Percentiles rank a stretch among this genome's conserved stretches.
These are phyloP conservation scores for Aldabrachelys gigantea DNA, from an alignment of 2,113 vertebrate species.

Conservation along the genomic window DNA sequence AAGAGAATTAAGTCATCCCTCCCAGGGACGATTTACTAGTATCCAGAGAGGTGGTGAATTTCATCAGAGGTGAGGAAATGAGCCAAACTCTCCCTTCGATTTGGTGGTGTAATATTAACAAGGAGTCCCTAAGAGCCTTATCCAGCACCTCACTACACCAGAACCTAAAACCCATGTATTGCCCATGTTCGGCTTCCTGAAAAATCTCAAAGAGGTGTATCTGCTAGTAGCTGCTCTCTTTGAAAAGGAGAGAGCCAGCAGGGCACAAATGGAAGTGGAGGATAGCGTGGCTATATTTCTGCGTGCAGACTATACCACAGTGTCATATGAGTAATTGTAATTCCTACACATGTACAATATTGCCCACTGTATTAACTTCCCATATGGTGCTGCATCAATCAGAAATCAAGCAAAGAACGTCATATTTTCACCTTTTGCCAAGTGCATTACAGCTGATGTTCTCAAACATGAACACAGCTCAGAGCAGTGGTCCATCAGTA, in stretches of 20 bases:
- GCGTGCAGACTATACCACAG: background rate
- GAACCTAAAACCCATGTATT: background rate
- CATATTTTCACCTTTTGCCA: background rate
- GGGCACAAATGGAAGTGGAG: background rate
- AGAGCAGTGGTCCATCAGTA: background rate
- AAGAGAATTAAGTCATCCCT: background rate
- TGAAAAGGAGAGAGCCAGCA: background rate
- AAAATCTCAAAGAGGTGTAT: background rate
- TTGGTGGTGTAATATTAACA: background rate
- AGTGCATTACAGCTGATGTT: background rate
- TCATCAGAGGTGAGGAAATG: background rate
- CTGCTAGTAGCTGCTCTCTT: background rate
- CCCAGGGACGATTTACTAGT: background rate
- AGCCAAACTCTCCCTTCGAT: background rate
- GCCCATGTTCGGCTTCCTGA: background rate
- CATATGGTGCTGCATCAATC: background rate
- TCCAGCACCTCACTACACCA: background rate
- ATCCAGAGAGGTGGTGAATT: background rate
- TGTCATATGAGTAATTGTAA: background rate
- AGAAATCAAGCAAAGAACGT: background rate
- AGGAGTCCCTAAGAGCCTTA: background rate
- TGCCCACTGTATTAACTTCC: background rate
- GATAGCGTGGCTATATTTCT: background rate
- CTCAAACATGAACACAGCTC: background rate
- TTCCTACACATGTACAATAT: background rate